These are phyloP conservation scores for Cacoxenus indagator DNA, from an alignment of 2,888 invertebrate genomes.

Conservation along the genomic window DNA sequence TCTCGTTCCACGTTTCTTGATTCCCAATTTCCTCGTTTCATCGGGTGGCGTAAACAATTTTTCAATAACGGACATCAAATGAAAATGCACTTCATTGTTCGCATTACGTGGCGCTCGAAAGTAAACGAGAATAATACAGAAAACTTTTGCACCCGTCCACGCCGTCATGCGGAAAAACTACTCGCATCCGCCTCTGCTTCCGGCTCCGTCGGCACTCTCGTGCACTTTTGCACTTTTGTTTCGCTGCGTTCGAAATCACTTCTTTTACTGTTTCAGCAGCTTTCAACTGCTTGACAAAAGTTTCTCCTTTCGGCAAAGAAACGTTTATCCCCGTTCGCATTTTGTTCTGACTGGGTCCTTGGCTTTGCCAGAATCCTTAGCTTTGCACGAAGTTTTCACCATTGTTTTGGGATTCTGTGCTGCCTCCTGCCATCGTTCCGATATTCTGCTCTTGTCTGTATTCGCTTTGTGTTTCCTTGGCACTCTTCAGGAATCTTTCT, in stretches of 20 bases:
- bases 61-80: conserved; percentile 60
- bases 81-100: conserved; percentile 66
- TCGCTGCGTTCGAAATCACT: not conserved
- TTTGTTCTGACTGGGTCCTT: conserved; percentile 31
- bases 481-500: conserved; percentile 22
- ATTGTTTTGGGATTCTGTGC: conserved; percentile 29
- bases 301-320: conserved; percentile 43
- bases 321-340: conserved; percentile 58
- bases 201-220: not conserved
- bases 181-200: too few relatives aligned
- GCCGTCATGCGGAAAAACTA: not conserved
- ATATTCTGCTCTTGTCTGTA: conserved; percentile 47
- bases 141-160: conserved; percentile 13
- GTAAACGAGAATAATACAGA: not conserved
- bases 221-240: too few relatives aligned
- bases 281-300: conserved; percentile 16
- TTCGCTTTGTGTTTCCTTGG: conserved; percentile 53
- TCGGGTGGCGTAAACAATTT: conserved; percentile 47
- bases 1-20: not conserved
- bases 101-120: not conserved
- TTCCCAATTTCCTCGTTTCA: not conserved
- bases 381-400: conserved; percentile 52
- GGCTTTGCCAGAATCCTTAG: conserved; percentile 34
- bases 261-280: conserved; percentile 2
- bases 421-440: conserved; percentile 31